These are phyloP conservation scores for Alitta virens DNA, from an alignment of 2,888 invertebrate species.

Conservation along the genomic window DNA sequence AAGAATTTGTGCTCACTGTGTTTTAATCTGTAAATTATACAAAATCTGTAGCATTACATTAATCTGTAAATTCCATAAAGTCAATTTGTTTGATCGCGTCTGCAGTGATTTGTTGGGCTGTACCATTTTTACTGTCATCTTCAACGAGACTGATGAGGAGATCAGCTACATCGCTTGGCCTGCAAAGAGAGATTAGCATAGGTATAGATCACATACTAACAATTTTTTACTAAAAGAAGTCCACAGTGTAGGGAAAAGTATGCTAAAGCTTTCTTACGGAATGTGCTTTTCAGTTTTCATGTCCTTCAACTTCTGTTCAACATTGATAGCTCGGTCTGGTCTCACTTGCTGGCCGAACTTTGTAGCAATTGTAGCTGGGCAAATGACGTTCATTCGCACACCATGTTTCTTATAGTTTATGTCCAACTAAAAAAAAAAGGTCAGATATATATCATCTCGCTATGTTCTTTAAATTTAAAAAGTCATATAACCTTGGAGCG, in stretches of 20 bases:
- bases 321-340: not conserved
- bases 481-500: no score
- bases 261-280: not conserved
- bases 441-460: not conserved
- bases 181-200: no score
- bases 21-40: no score
- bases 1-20: no score
- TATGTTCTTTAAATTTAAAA: not conserved
- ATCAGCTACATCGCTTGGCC: conserved; percentile 15
- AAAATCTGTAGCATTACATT: no score
- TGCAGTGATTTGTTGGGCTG: conserved; percentile 3
- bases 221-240: no score
- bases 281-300: not conserved
- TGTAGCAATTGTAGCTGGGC: conserved; percentile 46
- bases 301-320: not conserved
- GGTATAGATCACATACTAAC: no score
- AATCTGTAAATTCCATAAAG: no score
- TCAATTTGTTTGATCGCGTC: not conserved
- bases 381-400: conserved; percentile 40
- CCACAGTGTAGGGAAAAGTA: no score
- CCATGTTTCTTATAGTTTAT: conserved; percentile 27
- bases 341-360: conserved; percentile 12
- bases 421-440: conserved; percentile 1
- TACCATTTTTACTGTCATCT: conserved; percentile 18
- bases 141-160: conserved; percentile 15